Conservation (phyloP, 2,113 vertebrate species). For the Rhipidura dahli region DNA sequence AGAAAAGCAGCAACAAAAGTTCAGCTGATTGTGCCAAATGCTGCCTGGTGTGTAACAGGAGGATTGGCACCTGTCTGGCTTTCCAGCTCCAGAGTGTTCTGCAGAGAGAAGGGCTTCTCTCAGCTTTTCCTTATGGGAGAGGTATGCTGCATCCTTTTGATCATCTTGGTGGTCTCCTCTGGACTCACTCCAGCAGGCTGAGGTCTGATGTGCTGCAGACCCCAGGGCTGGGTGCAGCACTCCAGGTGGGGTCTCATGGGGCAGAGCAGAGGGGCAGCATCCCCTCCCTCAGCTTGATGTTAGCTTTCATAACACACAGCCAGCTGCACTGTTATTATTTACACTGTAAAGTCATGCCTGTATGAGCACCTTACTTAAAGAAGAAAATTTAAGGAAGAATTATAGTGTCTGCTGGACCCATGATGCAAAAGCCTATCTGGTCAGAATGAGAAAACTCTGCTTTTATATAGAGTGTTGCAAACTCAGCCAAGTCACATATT, state of each 20-base stretch:
- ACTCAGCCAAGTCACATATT: background rate
- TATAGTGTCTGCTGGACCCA: background rate
- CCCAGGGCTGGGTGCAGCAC: background rate
- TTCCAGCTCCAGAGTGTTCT: background rate
- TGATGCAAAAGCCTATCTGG: background rate
- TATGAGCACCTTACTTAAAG: background rate
- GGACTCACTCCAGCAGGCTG: background rate
- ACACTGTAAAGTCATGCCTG: background rate
- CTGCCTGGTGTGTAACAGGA: accelerated
- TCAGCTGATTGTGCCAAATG: background rate
- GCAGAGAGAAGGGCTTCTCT: background rate
- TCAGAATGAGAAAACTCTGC: background rate
- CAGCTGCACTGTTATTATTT: background rate
- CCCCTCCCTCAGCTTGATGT: background rate
- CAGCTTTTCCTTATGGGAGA: background rate
- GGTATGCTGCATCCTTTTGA: background rate
- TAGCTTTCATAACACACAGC: background rate
- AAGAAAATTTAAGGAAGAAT: background rate
- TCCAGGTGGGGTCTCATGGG: background rate
- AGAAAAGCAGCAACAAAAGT: background rate
- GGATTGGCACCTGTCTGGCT: background rate
- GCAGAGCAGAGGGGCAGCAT: background rate
- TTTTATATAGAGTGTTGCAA: background rate
- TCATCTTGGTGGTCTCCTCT: background rate
- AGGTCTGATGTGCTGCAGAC: background rate